Evolutionary conservation across 2,888 invertebrate species (phyloP).

Genomic region (Eupsilia transversa): DNA sequence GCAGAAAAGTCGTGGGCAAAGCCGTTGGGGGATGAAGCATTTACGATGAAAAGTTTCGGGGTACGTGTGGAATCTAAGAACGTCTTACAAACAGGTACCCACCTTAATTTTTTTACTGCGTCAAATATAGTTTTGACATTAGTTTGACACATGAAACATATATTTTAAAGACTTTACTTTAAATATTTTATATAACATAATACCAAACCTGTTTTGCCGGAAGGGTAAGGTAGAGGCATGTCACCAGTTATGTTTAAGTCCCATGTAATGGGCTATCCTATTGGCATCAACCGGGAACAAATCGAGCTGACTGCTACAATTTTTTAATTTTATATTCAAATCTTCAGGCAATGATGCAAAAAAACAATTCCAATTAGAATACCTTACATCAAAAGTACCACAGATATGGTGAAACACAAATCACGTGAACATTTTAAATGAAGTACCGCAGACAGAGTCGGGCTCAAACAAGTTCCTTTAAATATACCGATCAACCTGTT

Average conservation of each 20-base stretch:
- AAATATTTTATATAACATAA: too few relatives aligned
- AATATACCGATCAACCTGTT: slow-evolving; percentile 41
- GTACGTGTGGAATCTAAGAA: neutral
- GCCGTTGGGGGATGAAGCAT: neutral
- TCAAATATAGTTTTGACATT: neutral
- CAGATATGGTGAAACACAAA: slow-evolving; percentile 20
- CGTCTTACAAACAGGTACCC: neutral
- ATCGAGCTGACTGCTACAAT: neutral
- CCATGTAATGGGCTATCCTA: neutral
- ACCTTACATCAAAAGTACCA: neutral
- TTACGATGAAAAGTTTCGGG: neutral
- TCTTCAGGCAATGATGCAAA: neutral
- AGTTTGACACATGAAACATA: neutral
- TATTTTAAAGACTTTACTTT: neutral
- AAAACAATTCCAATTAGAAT: neutral
- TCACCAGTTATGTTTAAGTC: neutral
- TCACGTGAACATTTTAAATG: slow-evolving; percentile 24
- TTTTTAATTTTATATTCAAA: neutral
- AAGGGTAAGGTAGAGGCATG: neutral
- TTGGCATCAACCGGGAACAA: neutral
- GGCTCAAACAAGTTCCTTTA: slow-evolving; percentile 49
- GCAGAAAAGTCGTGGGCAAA: neutral
- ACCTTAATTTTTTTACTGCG: neutral
- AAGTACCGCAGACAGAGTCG: neutral
- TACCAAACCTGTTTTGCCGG: neutral